phyloP scores from a whole-genome alignment of 1,140 invertebrate species.

The Eufriesea mexicana region DNA sequence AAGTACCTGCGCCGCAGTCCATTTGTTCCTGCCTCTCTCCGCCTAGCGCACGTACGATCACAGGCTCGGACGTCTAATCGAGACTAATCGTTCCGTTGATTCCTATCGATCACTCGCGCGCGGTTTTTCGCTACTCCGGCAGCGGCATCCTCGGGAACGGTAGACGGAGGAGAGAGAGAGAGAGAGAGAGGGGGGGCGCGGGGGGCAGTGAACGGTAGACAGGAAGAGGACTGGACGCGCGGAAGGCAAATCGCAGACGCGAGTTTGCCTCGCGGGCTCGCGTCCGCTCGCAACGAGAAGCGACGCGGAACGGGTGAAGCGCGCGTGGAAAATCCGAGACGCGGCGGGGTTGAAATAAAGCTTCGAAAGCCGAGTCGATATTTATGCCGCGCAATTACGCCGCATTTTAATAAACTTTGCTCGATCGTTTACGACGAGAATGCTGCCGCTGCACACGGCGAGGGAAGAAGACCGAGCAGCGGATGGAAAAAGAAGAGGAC shows the following conservation, averaged over 20 bases:
- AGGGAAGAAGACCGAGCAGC: not conserved
- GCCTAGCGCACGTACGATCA: not conserved
- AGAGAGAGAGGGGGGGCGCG: too few species aligned
- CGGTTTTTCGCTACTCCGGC: too few species aligned
- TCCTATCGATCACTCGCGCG: slow-evolving; percentile 1
- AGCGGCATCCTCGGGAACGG: not conserved
- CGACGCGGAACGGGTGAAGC: slow-evolving; percentile 24
- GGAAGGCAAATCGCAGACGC: slow-evolving; percentile 2
- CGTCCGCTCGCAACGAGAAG: slow-evolving; percentile 12
- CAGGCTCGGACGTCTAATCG: not conserved
- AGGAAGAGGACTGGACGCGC: not conserved
- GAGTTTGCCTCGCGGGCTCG: not conserved
- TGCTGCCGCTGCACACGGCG: not conserved
- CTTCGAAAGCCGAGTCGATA: slow-evolving; percentile 39
- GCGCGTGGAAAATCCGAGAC: slow-evolving; percentile 20
- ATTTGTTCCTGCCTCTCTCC: not conserved
- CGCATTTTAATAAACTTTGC: slow-evolving; percentile 63
- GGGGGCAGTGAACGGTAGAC: not conserved
- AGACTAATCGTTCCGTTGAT: slow-evolving; percentile 9
- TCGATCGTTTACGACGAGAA: slow-evolving; percentile 52
- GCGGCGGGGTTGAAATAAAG: slow-evolving; percentile 17
- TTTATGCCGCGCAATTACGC: slow-evolving; percentile 62
- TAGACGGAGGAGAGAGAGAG: too few species aligned
- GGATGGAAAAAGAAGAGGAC: not conserved
- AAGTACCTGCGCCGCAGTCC: not conserved